A percentile compares a stretch with the other conserved stretches of the same genome.
Conservation (phyloP, 2,113 vertebrate genomes). For the Dicerorhinus sumatrensis region DNA sequence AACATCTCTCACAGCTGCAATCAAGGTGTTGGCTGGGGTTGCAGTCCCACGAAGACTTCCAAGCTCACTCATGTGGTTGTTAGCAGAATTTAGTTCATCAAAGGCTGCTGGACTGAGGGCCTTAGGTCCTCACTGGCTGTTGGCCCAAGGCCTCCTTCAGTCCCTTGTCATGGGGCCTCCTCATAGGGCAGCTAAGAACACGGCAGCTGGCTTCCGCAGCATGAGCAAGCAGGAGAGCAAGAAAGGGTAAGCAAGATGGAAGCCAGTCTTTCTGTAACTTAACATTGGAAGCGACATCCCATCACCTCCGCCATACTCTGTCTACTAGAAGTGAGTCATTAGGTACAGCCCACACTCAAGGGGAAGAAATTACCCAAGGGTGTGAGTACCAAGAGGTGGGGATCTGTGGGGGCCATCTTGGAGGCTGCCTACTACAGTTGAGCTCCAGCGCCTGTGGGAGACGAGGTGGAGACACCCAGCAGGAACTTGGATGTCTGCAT, state of each 20-base stretch:
- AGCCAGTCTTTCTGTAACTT: not conserved
- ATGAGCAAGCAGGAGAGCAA: not conserved
- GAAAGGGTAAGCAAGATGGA: not conserved
- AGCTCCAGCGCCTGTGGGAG: not conserved
- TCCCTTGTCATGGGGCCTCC: not conserved
- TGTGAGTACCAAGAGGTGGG: not conserved
- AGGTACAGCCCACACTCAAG: not conserved
- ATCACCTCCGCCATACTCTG: not conserved
- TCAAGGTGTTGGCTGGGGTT: not conserved
- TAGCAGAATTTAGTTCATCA: not conserved
- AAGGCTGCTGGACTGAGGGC: not conserved
- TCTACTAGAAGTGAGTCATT: not conserved
- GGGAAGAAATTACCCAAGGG: not conserved
- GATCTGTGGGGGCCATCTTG: not conserved
- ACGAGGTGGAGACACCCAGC: slow-evolving; percentile 50
- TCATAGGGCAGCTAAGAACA: not conserved
- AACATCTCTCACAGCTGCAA: not conserved
- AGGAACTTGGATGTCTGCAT: slow-evolving; percentile 36
- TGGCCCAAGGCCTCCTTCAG: not conserved
- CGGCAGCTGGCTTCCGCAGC: not conserved
- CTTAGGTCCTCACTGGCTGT: not conserved
- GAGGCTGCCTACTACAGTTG: not conserved
- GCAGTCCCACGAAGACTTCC: not conserved
- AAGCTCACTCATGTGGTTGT: not conserved
- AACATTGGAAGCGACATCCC: not conserved